Evolutionary conservation across 2,888 invertebrate species (phyloP), one percentile per base, ranked within the genome.

Genomic region (Crocallis elinguaria): DNA sequence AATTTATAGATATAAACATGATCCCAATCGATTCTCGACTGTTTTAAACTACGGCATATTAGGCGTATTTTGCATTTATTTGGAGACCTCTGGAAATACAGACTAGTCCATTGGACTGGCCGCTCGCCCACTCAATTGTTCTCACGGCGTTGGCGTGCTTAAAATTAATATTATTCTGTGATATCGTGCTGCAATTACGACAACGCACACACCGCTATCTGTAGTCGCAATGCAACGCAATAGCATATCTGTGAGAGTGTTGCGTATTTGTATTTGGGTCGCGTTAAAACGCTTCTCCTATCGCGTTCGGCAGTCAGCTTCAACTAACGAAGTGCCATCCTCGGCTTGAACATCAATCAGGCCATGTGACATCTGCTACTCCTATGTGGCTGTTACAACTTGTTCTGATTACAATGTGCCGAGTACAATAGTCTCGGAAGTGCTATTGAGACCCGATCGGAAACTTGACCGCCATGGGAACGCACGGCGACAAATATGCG

Each of bases 381-480:
- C 12, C 37, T 39, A 37, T 9, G 13, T 5, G n/a, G 36, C 53
- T 44, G 51, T 25, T 25, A 62, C 53, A 60, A 62, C 49, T 17
- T 38, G 61, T 53, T 45, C 50, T 36, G 55, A 7, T 33, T 29
- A 50, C 49, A 61, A 55, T 56, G 51, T 49, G 41, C 48, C 11
- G 30, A 49, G 23, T 39, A 72, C 68, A 76, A 75, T 67, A 45
- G 60, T 51, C 57, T 64, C 62, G 52, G 66, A 58, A 61, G 60
- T 64, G 54, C 58, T 67, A 66, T 66, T 59, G 59, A 60, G 63
- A 45, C 52, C 59, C 60, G 49, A 62, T 64, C 55, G 57, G 64
- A 63, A 64, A 73, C 64, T 59, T 57, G 69, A 69, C 62, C 68
- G 63, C 46, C 88, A 88, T 88, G 89, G 81, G 88, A 88, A 88